These are phyloP conservation scores for Sarcophilus harrisii DNA, from an alignment of 2,797 vertebrate species.

Conservation along the genomic window DNA sequence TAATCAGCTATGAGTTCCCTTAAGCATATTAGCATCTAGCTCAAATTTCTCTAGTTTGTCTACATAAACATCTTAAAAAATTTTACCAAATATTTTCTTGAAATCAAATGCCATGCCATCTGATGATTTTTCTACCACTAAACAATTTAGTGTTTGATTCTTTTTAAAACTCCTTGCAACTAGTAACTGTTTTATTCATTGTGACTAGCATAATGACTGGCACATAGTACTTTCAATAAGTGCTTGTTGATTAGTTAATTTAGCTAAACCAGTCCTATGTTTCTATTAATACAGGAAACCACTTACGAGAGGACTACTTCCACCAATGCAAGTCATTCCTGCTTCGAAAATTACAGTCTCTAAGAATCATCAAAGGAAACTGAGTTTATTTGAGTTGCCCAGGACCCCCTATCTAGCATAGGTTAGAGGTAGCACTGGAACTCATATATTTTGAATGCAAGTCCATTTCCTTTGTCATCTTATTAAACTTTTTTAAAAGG, in stretches of 20 bases:
- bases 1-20: background rate
- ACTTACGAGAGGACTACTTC: background rate
- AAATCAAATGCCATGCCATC: conserved; percentile 13
- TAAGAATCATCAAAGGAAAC: background rate
- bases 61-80: conserved; percentile 19
- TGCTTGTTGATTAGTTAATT: background rate
- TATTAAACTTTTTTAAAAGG: background rate
- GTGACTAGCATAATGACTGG: background rate
- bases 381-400: background rate
- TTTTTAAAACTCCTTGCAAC: background rate
- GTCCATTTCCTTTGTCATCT: background rate
- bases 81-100: background rate
- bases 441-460: background rate
- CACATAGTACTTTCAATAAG: background rate
- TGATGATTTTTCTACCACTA: conserved; percentile 23
- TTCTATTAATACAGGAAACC: background rate
- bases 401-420: background rate
- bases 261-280: background rate
- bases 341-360: background rate
- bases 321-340: background rate
- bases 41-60: conserved; percentile 2
- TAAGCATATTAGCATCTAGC: background rate
- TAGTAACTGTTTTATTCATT: background rate
- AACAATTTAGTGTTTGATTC: background rate
- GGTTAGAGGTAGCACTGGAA: background rate